Percentiles rank a stretch among this genome's conserved stretches.
phyloP scores from a whole-genome alignment of 2,113 vertebrate genomes.

The Salvator merianae region DNA sequence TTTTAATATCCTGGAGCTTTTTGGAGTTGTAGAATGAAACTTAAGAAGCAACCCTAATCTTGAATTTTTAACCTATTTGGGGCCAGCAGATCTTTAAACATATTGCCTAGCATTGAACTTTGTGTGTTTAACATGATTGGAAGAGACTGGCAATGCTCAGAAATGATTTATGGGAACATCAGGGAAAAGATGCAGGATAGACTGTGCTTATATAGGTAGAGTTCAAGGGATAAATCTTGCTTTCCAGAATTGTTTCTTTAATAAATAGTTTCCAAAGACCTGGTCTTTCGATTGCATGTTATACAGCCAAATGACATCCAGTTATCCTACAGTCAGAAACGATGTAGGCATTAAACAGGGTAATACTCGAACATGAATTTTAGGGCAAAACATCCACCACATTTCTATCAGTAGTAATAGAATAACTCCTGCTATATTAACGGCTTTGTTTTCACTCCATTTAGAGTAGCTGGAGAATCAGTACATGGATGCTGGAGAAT shows the following conservation, averaged over 20 bases:
- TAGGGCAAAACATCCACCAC: neutral
- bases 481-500: neutral
- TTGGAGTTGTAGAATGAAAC: neutral
- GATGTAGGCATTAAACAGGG: neutral
- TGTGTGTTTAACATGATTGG: neutral
- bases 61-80: neutral
- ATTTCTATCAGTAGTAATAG: too few relatives aligned
- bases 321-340: neutral
- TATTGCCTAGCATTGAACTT: too few relatives aligned
- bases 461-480: neutral
- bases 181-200: neutral
- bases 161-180: neutral
- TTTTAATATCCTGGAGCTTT: too few relatives aligned
- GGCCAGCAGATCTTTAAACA: neutral
- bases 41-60: too few relatives aligned
- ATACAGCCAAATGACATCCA: neutral
- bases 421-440: too few relatives aligned
- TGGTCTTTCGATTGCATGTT: neutral
- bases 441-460: neutral
- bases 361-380: neutral
- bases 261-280: neutral
- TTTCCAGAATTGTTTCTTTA: neutral
- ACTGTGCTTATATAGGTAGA: neutral
- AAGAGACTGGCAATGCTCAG: neutral
- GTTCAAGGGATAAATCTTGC: neutral